Base-by-base conservation (phyloP, 2,797 vertebrate genomes). In the Acipenser oxyrinchus region DNA sequence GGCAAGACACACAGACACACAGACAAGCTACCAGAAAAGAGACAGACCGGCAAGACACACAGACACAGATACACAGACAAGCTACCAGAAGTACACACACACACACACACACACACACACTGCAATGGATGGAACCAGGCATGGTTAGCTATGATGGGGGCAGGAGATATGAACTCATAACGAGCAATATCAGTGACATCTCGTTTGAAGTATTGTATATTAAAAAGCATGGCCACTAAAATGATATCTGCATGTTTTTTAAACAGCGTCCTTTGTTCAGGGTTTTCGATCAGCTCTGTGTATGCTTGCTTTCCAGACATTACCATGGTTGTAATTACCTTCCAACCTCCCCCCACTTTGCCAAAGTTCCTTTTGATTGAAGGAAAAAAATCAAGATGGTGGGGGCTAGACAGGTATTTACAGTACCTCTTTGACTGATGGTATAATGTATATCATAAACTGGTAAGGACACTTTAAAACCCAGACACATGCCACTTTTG, bases 1-100 rank as follows among this genome's bases (percentile, higher is more conserved):
- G 0, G 0, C 8, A 37, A 5, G 60, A 23, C 1, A 49, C 53
- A 48, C 70, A 60, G 6, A 57, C 11, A 84, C 79, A 69, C 23
- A 66, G 74, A 81, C 72, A 66, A 74, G 77, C 73, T 79, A 81
- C 74, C 77, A 48, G 80, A 77, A 55, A 3, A 58, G 2, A 6
- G 2, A 68, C 60, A 23, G 11, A 6, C 51, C 1, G 0, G 0
- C 8, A 37, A 5, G 60, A 23, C 1, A 49, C 53, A 48, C 70
- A 60, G 6, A 57, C 11, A 77, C 4, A 70, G 75, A 69, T 66
- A 84, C 79, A 69, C 23, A 66, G 74, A 81, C 72, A 66, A 74
- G 77, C 73, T 79, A 81, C 74, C 77, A 48, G 80, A 77, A 55
- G 70, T 57, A 72, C 60, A 67, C 66, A 71, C 53, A 55, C 18